Evolutionary conservation across 2,888 invertebrate species (phyloP).

Genomic region (Leucophora obtusa): DNA sequence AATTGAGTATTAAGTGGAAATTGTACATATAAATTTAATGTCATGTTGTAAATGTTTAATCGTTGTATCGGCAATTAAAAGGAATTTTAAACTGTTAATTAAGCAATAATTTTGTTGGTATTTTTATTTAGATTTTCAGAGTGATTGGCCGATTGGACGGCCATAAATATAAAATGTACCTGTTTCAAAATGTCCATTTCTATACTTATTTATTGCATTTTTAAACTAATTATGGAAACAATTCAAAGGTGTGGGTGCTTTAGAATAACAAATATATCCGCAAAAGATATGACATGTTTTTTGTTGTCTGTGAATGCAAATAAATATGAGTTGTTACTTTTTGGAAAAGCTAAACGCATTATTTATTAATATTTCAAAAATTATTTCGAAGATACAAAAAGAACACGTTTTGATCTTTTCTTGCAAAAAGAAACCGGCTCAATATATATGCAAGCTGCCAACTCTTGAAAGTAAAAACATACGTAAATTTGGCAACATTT

Average conservation of each 20-base stretch:
- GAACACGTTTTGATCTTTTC: no score
- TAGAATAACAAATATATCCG: not conserved
- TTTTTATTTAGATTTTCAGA: slow-evolving; percentile 37
- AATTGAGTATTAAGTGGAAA: slow-evolving; percentile 49
- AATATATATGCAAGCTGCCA: no score
- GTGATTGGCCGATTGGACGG: slow-evolving; percentile 19
- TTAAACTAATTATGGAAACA: not conserved
- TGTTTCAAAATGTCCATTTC: slow-evolving; percentile 45
- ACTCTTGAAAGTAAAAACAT: no score
- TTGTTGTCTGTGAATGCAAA: no score
- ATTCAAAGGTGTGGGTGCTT: not conserved
- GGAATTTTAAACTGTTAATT: slow-evolving; percentile 64
- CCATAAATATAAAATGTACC: slow-evolving; percentile 49
- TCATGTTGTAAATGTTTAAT: slow-evolving; percentile 63
- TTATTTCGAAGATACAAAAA: no score
- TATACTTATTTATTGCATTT: not conserved
- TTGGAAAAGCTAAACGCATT: no score
- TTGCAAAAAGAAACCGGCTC: no score
- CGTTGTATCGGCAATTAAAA: slow-evolving; percentile 62
- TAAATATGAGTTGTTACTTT: no score
- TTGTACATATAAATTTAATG: slow-evolving; percentile 57
- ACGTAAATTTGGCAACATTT: no score
- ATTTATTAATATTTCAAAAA: no score
- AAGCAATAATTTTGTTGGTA: slow-evolving; percentile 59
- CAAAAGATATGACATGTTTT: not conserved